A percentile compares a stretch with the other conserved stretches of the same genome.
Conservation (phyloP, 2,113 vertebrate species). For the Alouatta palliata region DNA sequence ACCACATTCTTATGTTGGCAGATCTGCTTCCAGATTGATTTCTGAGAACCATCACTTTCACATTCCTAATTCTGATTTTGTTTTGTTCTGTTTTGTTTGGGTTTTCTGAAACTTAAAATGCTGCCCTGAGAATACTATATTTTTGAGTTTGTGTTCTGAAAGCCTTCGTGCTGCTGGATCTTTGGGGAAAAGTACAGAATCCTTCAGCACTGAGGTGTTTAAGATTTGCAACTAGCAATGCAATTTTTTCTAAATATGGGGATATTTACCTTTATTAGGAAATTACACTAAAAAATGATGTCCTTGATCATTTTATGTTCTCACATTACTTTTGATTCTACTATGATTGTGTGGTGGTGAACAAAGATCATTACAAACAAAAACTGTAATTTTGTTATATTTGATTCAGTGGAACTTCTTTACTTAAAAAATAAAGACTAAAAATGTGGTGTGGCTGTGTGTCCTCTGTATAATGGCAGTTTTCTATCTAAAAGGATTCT, state of each 20-base stretch:
- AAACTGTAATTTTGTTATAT: conserved; percentile 88
- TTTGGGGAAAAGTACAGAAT: conserved; percentile 62
- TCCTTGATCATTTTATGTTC: conserved; percentile 77
- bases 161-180: conserved; percentile 71
- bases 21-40: conserved; percentile 64
- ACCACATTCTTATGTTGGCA: conserved; percentile 14
- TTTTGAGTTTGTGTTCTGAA: conserved; percentile 75
- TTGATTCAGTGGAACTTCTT: conserved; percentile 86
- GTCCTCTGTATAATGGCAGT: not conserved
- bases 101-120: conserved; percentile 72
- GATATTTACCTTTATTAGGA: conserved; percentile 85
- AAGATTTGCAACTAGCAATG: conserved; percentile 90
- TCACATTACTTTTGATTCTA: conserved; percentile 70
- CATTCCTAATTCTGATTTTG: conserved; percentile 66
- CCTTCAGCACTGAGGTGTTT: conserved; percentile 78
- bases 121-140: conserved; percentile 79
- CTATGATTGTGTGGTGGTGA: conserved; percentile 83
- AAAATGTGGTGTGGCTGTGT: conserved; percentile 35
- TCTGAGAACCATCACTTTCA: conserved; percentile 63
- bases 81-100: conserved; percentile 33
- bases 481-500: not conserved
- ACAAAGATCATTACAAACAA: conserved; percentile 82
- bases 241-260: conserved; percentile 89
- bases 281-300: conserved; percentile 71
- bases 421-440: conserved; percentile 87